Base-by-base conservation (phyloP, 2,113 vertebrate genomes). In the Anseranas semipalmata region DNA sequence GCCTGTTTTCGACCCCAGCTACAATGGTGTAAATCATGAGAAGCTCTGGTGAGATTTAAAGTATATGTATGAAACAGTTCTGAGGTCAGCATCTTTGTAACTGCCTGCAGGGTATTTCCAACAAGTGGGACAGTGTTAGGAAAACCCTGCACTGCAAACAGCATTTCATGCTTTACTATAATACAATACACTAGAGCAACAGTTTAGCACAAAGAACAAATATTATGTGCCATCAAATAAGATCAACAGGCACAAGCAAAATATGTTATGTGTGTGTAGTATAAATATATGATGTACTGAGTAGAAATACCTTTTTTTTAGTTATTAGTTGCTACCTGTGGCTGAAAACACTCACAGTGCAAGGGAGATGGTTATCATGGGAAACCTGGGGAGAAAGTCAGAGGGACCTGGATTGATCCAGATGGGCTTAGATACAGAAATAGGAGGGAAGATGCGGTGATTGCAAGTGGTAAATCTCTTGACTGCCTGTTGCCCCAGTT, bases 51-150 rank as follows among this genome's bases (percentile, higher is more conserved):
- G 18, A 32, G 6, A 10, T 67, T 39, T 18, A 15, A 55, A 58
- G 18, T 1, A 5, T 3, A 4, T 2, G 1, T 32, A 6, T 45
- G 52, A 65, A 55, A 37, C 5, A 48, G 9, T 4, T 37, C 16
- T 7, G 53, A 45, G 48, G 27, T 70, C 71, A 56, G 18, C 43
- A 30, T 5, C 43, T 46, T 32, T 39, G 30, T 39, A 65, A 32
- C 20, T 74, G 35, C 50, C 72, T 33, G 45, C 39, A 82, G 53
- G 53, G 22, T 7, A 24, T 76, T 60, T 58, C 62, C 74, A 68
- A 72, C 39, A 11, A 35, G 48, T 33, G 39, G 46, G 6, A 63
- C 27, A 78, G 10, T 11, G 10, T 39, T 62, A 62, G 45, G 20
- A 50, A 62, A 59, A 35, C 24, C n/a, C 33, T 59, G 37, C 22